These are phyloP conservation scores for Strix occidentalis DNA, from an alignment of 2,797 vertebrate genomes.

Conservation along the genomic window DNA sequence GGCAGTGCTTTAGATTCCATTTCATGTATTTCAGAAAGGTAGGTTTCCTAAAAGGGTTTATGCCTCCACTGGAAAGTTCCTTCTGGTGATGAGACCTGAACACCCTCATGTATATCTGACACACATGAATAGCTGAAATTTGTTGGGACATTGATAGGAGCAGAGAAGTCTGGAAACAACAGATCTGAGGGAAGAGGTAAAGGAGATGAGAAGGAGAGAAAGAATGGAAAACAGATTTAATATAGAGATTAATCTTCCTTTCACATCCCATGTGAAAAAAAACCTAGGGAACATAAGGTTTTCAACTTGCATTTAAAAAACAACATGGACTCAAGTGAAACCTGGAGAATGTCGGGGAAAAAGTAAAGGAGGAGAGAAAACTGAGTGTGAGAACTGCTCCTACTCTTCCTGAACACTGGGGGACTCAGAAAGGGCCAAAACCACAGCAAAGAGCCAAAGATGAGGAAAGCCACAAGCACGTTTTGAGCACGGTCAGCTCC, in stretches of 20 bases:
- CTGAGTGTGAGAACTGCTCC: background rate
- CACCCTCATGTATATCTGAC: too few relatives aligned
- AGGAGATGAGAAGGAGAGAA: background rate
- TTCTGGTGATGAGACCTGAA: background rate
- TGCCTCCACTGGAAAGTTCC: background rate
- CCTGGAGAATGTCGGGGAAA: background rate
- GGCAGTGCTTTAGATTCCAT: background rate
- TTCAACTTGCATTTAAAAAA: background rate
- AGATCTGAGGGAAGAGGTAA: background rate
- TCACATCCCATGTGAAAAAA: too few relatives aligned
- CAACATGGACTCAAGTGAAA: background rate
- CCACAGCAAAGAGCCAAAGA: background rate
- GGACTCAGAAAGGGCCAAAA: background rate
- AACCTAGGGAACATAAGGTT: background rate
- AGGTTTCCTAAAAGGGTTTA: background rate
- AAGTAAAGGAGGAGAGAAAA: background rate
- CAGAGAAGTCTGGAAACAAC: background rate
- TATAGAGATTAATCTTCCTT: background rate
- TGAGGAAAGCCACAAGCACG: constrained; percentile 11
- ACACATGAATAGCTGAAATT: fast-evolving
- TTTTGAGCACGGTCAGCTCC: background rate
- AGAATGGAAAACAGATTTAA: background rate
- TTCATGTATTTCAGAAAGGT: background rate
- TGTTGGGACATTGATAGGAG: background rate
- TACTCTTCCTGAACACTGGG: background rate